Evolutionary conservation across 2,888 invertebrate species (phyloP), one percentile per base, ranked within the genome.

Genomic region (Heliconius sara): DNA sequence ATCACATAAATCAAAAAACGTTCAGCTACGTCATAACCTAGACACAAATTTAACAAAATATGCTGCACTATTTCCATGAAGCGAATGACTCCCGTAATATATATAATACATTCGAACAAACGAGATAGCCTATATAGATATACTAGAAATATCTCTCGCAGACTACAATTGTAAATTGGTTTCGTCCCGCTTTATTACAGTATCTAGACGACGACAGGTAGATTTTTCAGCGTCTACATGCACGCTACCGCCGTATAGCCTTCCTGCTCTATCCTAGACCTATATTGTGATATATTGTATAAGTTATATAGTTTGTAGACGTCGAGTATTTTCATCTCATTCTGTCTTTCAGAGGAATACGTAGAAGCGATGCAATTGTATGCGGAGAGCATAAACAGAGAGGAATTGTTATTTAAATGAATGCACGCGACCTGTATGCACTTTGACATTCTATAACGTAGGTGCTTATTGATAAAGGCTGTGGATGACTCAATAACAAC

Each of bases 241-340:
- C 30, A 30, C 22, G 22, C 5, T 3, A 34, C 7, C 3, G 39
- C 39, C 39, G 2, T 39, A 39, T 39, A 39, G 13, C 34, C 30
- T 34, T 67, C 34, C 67, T 67, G 67, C 67, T 67, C 67, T 67
- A 22, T 34, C 30, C 34, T 67, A 39, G 39, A 67, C 19, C 30
- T 30, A 10, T 67, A 67, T 34, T 19, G 22, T 22, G 9, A 34
- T 34, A 34, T 67, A 5, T 9, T 16, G 19, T 30, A 34, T 22
- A 16, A n/a, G 19, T 6, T 57, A 57, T 12, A 22, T 22, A 34
- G 39, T 39, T 39, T 39, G 39, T 10, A 19, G 22, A 16, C 7
- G 67, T 3, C 2, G 67, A 10, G 3, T 67, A 66, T 34, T 67
- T 67, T 19, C 34, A 10, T 67, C 34, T 67, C 67, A 2, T 67